Conservation (phyloP, 2,888 invertebrate species). For the Dryobota labecula region DNA sequence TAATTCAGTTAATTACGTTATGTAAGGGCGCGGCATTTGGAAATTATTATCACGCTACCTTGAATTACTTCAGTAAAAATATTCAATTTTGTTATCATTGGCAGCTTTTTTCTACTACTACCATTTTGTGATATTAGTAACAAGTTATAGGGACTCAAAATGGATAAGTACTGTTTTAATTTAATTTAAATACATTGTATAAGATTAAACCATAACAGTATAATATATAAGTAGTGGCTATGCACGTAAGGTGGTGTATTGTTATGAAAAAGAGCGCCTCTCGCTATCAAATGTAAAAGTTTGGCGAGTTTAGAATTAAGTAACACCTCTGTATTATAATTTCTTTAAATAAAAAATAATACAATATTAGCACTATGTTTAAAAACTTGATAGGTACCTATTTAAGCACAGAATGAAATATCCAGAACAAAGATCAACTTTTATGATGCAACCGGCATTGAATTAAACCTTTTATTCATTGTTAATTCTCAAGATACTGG, state of each 20-base stretch:
- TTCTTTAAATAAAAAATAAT: too few species aligned
- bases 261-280: too few species aligned
- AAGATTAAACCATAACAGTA: too few species aligned
- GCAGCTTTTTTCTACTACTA: not conserved
- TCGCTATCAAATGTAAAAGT: too few species aligned
- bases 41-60: not conserved
- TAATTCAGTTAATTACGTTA: too few species aligned
- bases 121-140: not conserved
- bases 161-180: not conserved
- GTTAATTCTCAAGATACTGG: not conserved
- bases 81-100: conserved; percentile 4
- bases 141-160: not conserved
- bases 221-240: too few species aligned
- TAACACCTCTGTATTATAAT: too few species aligned
- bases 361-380: not conserved
- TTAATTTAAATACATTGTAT: too few species aligned
- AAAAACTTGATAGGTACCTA: not conserved
- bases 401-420: not conserved
- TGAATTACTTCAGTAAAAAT: not conserved
- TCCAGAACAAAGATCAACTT: not conserved
- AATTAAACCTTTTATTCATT: not conserved
- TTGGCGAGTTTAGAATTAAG: too few species aligned
- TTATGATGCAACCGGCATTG: not conserved
- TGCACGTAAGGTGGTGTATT: too few species aligned
- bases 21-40: conserved; percentile 40